Evolutionary conservation across 23 tunicate species (phyloP).

Genomic region (Halocynthia roretzi): DNA sequence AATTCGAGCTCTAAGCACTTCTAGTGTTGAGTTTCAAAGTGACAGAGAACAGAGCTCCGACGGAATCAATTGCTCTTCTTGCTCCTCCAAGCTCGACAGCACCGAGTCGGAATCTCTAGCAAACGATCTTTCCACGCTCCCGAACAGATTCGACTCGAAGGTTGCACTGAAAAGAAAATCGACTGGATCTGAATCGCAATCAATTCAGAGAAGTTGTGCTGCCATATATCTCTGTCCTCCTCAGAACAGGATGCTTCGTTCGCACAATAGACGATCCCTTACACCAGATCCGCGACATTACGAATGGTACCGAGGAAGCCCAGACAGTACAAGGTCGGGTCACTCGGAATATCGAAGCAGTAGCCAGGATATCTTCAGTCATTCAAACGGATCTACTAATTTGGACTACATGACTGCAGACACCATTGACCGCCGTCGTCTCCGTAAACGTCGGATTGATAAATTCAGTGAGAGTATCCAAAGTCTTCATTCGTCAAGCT

Average conservation of each 20-base stretch:
- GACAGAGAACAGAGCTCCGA: not conserved
- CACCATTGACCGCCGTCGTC: constrained; percentile 13
- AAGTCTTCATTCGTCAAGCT: not conserved
- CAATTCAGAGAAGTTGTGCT: not conserved
- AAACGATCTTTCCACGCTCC: not conserved
- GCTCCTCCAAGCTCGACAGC: too few relatives aligned
- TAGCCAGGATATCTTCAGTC: too few relatives aligned
- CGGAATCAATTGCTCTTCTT: too few relatives aligned
- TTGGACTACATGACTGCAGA: constrained; percentile 23
- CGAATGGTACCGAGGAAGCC: constrained; percentile 2
- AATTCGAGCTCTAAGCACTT: constrained; percentile 1
- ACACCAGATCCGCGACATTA: constrained; percentile 11
- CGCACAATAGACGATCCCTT: constrained; percentile 7
- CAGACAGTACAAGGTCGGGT: not conserved
- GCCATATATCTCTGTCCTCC: not conserved
- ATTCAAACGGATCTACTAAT: not conserved
- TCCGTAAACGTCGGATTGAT: not conserved
- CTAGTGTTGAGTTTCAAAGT: not conserved
- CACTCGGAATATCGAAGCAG: too few relatives aligned
- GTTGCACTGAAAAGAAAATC: too few relatives aligned
- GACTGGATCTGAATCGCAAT: not conserved
- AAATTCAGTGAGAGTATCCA: constrained; percentile 19
- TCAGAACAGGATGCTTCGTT: constrained; percentile 4
- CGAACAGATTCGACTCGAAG: not conserved
- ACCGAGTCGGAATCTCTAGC: not conserved